These are phyloP conservation scores for Leptinotarsa texana DNA, from an alignment of 1,140 invertebrate species.

Conservation along the genomic window DNA sequence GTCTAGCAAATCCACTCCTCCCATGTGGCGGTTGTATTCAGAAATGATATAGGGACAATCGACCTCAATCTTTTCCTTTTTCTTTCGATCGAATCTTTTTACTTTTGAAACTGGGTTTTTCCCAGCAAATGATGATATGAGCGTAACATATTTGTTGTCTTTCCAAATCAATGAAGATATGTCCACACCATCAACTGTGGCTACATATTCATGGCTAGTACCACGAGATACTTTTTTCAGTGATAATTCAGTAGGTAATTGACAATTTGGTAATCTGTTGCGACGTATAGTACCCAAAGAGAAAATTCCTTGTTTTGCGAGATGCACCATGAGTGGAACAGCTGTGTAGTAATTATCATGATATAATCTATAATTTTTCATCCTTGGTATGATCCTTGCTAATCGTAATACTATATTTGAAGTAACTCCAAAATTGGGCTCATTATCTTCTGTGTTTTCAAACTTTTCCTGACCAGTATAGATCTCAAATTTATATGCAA, in stretches of 20 bases:
- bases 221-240: constrained; percentile 19
- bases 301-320: constrained; percentile 38
- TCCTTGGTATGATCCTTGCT: constrained; percentile 32
- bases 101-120: not conserved
- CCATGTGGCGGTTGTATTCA: constrained; percentile 39
- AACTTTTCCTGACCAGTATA: constrained; percentile 28
- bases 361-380: constrained; percentile 37
- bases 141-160: not conserved
- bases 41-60: constrained; percentile 10
- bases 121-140: not conserved
- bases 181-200: not conserved
- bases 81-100: not conserved
- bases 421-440: constrained; percentile 37
- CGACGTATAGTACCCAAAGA: constrained; percentile 36
- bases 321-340: constrained; percentile 34
- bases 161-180: not conserved
- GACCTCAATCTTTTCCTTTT: constrained; percentile 4
- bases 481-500: constrained; percentile 36
- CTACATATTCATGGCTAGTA: not conserved
- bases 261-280: constrained; percentile 39
- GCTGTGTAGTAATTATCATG: constrained; percentile 42
- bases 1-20: constrained; percentile 54
- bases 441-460: not conserved
- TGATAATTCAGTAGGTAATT: constrained; percentile 32
- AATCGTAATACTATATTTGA: constrained; percentile 43